Conservation (phyloP, 2,797 vertebrate species). For the Ispidina picta region DNA sequence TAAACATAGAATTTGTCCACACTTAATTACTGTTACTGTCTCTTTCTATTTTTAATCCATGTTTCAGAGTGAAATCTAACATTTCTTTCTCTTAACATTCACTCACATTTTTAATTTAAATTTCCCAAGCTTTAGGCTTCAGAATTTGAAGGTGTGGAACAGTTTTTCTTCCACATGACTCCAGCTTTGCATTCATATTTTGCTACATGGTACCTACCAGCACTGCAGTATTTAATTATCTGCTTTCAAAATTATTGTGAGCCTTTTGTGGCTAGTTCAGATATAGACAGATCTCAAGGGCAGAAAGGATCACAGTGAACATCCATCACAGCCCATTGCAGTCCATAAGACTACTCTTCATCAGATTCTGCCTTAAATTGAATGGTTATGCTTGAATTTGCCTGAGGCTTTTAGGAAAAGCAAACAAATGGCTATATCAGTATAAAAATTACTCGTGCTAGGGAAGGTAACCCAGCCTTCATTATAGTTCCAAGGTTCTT, state of each 20-base stretch:
- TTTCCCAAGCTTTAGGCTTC: background rate
- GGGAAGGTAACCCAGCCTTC: background rate
- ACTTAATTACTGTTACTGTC: background rate
- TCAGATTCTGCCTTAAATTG: background rate
- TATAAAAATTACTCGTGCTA: background rate
- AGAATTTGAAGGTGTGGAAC: background rate
- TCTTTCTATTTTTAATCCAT: background rate
- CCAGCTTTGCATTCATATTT: background rate
- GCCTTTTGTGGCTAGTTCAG: background rate
- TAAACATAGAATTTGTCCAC: background rate
- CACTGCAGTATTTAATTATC: background rate
- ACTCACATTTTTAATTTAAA: background rate
- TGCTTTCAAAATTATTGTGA: background rate
- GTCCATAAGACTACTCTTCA: background rate
- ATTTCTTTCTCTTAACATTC: background rate
- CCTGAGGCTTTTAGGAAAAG: background rate
- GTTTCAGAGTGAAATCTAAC: background rate
- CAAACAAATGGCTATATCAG: background rate
- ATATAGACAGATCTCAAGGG: background rate
- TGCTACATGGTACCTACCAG: background rate
- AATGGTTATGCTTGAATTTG: background rate
- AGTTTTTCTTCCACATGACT: background rate
- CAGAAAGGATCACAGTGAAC: constrained; percentile 4
- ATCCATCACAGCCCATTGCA: constrained; percentile 15
- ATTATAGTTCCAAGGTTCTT: background rate